Evolutionary conservation across 2,113 vertebrate genomes (phyloP).

Genomic region (Arenaria interpres): DNA sequence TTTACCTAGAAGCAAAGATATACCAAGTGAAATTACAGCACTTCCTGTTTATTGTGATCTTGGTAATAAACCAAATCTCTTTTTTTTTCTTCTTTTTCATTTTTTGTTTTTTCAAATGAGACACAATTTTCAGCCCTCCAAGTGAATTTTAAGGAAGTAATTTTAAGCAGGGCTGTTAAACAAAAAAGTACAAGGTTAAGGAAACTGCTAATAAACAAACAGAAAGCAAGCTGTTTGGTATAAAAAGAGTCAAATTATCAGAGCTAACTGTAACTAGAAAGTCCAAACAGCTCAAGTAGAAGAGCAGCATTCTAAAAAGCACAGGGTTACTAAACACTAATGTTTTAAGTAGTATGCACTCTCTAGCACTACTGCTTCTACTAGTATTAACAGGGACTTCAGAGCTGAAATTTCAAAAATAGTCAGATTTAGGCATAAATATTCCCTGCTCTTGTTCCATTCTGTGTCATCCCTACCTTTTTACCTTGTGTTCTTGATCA

Average conservation of each 20-base stretch:
- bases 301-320: not conserved
- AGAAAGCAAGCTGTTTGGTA: not conserved
- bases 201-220: not conserved
- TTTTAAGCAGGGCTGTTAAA: not conserved
- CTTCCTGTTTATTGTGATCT: not conserved
- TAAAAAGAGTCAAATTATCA: not conserved
- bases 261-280: not conserved
- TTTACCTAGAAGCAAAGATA: slow-evolving; percentile 69
- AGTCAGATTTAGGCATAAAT: not conserved
- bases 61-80: not conserved
- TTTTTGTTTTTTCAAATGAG: not conserved
- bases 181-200: not conserved
- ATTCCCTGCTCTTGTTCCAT: not conserved
- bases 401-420: not conserved
- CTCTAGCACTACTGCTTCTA: not conserved
- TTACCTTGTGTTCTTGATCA: not conserved
- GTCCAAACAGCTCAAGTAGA: not conserved
- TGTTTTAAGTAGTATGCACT: not conserved
- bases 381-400: not conserved
- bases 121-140: not conserved
- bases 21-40: not conserved
- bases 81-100: not conserved
- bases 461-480: not conserved
- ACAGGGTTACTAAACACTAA: not conserved
- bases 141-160: not conserved